These are phyloP conservation scores for Plumapathes pennacea DNA, from an alignment of 92 coral and sea anemone genomes.

Conservation along the genomic window DNA sequence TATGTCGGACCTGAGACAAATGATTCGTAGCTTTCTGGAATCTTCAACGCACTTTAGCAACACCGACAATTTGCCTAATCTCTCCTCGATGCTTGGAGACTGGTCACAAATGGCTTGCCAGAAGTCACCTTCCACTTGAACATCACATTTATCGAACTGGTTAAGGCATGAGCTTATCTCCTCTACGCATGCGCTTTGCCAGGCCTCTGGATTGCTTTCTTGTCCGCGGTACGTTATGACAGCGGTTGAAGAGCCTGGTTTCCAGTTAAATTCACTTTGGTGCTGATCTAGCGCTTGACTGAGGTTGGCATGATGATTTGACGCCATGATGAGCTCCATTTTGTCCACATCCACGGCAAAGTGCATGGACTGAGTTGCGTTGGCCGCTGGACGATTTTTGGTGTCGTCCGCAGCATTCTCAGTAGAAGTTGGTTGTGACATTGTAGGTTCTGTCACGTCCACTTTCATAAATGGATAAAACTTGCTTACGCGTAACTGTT, in stretches of 20 bases:
- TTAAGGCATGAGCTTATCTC: slow-evolving; percentile 9
- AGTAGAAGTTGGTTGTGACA: neutral
- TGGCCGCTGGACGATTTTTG: neutral
- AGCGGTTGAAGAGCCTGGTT: slow-evolving; percentile 8
- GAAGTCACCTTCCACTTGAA: slow-evolving; percentile 34
- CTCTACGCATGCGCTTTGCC: slow-evolving; percentile 38
- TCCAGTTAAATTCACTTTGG: slow-evolving; percentile 33
- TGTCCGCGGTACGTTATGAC: slow-evolving; percentile 33
- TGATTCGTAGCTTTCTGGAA: slow-evolving; percentile 12
- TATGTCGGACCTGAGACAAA: slow-evolving; percentile 29
- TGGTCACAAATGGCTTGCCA: slow-evolving; percentile 44
- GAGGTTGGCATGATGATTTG: slow-evolving; percentile 18
- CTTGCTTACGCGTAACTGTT: slow-evolving; percentile 24
- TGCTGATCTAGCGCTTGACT: slow-evolving; percentile 24
- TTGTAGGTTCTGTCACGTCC: slow-evolving; percentile 1
- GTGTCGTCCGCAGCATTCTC: neutral
- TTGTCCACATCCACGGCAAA: slow-evolving; percentile 63
- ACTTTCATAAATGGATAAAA: slow-evolving; percentile 43
- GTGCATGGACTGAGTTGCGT: slow-evolving; percentile 22
- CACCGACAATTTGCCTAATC: slow-evolving; percentile 35
- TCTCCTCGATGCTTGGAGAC: slow-evolving; percentile 28
- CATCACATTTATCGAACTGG: slow-evolving; percentile 20
- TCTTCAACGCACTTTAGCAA: slow-evolving; percentile 11
- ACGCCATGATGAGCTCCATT: slow-evolving; percentile 54
- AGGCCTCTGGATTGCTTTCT: slow-evolving; percentile 4